These are phyloP conservation scores for Cancer borealis DNA, from an alignment of 2,888 invertebrate genomes.

Conservation along the genomic window DNA sequence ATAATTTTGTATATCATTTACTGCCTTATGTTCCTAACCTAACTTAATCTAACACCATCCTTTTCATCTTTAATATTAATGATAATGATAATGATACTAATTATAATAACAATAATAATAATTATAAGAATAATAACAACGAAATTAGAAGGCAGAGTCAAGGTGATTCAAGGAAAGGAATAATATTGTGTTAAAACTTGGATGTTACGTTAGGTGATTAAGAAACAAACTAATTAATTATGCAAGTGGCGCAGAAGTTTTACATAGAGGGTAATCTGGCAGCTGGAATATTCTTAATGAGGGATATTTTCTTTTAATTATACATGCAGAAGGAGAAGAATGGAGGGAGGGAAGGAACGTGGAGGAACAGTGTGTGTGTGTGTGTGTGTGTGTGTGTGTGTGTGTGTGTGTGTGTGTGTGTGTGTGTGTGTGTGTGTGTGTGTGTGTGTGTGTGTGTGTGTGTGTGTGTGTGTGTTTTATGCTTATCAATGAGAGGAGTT, in stretches of 20 bases:
- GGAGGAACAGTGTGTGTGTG: background rate
- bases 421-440: conserved; percentile 10
- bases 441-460: conserved; percentile 8
- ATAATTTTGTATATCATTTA: no score
- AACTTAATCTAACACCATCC: no score
- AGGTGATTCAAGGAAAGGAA: background rate
- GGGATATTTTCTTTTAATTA: conserved; percentile 11
- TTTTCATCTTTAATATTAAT: background rate
- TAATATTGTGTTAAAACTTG: conserved; percentile 11
- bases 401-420: conserved; percentile 15
- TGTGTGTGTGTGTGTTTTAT: background rate
- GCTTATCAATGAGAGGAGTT: background rate
- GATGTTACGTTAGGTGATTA: conserved; percentile 1
- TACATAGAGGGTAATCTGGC: background rate
- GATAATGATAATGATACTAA: background rate
- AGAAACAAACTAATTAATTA: conserved; percentile 20
- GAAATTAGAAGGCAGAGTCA: background rate
- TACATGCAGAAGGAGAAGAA: background rate
- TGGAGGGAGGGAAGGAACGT: background rate
- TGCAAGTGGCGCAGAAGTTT: conserved; percentile 2
- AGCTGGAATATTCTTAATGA: conserved; percentile 11
- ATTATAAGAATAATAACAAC: background rate
- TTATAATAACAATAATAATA: background rate
- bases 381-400: conserved; percentile 8
- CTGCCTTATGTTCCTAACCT: no score